Evolutionary conservation across 2,797 vertebrate species (phyloP), one percentile per base, ranked within the genome.

Genomic region (Sus cebifrons): DNA sequence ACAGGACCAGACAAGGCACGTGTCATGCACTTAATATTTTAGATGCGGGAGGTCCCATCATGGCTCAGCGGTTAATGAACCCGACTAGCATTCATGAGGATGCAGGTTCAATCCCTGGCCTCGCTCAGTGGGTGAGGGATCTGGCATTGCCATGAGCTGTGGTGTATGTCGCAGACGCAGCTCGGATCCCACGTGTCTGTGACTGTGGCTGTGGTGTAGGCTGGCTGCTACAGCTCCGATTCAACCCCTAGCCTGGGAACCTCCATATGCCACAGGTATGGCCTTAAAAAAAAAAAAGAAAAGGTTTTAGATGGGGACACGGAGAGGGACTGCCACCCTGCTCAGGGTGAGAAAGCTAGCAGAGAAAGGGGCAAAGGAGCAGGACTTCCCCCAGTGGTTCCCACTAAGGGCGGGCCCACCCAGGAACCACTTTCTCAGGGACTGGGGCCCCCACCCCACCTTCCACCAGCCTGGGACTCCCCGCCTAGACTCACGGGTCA

Each of bases 401-500:
- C 54, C 52, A 49, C 67, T 27, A 29, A 58, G 93, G 40, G 20
- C 2, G 10, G 82, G 29, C 27, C 32, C 77, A 77, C n/a, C 20
- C 32, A 40, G 68, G 52, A 81, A 94, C 3, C 36, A 81, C 44
- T 94, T 89, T 27, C 2, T 32, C 52, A 49, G 14, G 60, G 36
- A 79, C 40, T 4, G 27, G 56, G 44, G 20, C 3, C 29, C 77
- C 83, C 25, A 0, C 32, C 70, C 86, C 89, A 96, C 77, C n/a
- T 88, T 67, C 95, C 73, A 3, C 25, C 65, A 40, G 84, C 49
- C 95, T 85, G 65, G 64, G 9, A 70, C 52, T 49, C 60, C 97
- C 56, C 5, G 71, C 81, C 91, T 78, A 93, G 52, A 99, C 99
- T 99, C 98, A 99, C 99, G 99, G 99, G 96, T 99, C 99, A 98